Conservation (phyloP, 2,113 vertebrate species). For the Albula goreensis region DNA sequence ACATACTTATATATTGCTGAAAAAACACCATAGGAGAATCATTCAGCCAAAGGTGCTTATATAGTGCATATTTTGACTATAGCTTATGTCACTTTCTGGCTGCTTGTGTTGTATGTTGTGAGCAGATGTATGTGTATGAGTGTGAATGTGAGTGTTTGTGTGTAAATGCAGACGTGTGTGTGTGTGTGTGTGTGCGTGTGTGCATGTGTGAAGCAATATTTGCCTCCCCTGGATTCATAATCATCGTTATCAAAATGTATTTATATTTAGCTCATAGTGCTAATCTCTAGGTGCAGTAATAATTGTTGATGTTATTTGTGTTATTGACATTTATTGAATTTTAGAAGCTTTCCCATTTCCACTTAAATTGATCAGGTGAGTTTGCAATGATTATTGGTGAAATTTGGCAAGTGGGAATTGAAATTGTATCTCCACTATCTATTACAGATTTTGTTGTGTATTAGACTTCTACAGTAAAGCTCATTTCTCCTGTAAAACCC, state of each 20-base stretch:
- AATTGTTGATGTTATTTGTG: too few relatives aligned
- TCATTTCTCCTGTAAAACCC: not conserved
- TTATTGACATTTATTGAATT: too few relatives aligned
- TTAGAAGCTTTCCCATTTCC: not conserved
- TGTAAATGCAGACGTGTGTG: not conserved
- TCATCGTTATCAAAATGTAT: too few relatives aligned
- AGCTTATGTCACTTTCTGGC: not conserved
- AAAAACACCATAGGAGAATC: not conserved
- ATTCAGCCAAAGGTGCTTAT: not conserved
- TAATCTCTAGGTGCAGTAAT: too few relatives aligned
- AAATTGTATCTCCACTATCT: not conserved
- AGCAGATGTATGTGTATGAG: not conserved
- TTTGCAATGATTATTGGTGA: not conserved
- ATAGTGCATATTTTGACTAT: not conserved
- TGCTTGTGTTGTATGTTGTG: conserved; percentile 27
- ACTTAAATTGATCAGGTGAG: too few relatives aligned
- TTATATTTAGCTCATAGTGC: too few relatives aligned
- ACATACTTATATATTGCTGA: not conserved
- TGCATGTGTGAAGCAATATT: not conserved
- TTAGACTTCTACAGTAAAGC: not conserved
- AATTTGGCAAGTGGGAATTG: not conserved
- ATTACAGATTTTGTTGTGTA: not conserved
- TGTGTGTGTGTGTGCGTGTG: not conserved
- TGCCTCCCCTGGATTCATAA: too few relatives aligned
- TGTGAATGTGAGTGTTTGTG: conserved; percentile 16